Evolutionary conservation across 1,140 invertebrate genomes (phyloP).

Genomic region (Macrotrachela quadricornifera): DNA sequence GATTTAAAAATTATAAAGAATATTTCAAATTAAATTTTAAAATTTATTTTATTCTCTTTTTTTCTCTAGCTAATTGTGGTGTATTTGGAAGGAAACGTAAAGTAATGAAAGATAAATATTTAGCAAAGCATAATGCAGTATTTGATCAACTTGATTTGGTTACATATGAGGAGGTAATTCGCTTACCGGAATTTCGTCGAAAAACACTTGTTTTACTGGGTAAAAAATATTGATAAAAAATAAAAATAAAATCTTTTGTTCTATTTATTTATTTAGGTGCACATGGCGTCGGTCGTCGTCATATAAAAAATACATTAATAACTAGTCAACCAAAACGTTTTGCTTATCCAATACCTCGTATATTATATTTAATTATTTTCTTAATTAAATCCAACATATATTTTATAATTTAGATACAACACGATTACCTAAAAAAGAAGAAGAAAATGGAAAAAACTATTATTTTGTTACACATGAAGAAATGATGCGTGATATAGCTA

Average conservation of each 20-base stretch:
- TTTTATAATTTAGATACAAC: conserved; percentile 57
- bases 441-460: conserved; percentile 93
- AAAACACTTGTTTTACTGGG: conserved; percentile 34
- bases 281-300: conserved; percentile 76
- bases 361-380: conserved; percentile 31
- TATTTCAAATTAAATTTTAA: too few relatives aligned
- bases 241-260: too few relatives aligned
- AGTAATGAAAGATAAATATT: conserved; percentile 89
- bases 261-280: conserved; percentile 36
- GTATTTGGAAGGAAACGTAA: conserved; percentile 84
- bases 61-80: conserved; percentile 66
- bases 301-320: conserved; percentile 96
- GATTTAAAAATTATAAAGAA: too few relatives aligned
- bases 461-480: conserved; percentile 94
- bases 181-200: conserved; percentile 55
- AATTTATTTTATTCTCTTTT: too few relatives aligned
- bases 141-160: conserved; percentile 92
- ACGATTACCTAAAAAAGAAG: conserved; percentile 67
- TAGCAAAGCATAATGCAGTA: conserved; percentile 73
- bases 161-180: conserved; percentile 95
- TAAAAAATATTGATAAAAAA: too few relatives aligned
- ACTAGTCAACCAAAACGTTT: conserved; percentile 89
- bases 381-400: neutral
- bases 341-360: conserved; percentile 97
- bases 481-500: conserved; percentile 95